Conservation (phyloP, 2,888 invertebrate species). For the Tachystola acroxantha region DNA sequence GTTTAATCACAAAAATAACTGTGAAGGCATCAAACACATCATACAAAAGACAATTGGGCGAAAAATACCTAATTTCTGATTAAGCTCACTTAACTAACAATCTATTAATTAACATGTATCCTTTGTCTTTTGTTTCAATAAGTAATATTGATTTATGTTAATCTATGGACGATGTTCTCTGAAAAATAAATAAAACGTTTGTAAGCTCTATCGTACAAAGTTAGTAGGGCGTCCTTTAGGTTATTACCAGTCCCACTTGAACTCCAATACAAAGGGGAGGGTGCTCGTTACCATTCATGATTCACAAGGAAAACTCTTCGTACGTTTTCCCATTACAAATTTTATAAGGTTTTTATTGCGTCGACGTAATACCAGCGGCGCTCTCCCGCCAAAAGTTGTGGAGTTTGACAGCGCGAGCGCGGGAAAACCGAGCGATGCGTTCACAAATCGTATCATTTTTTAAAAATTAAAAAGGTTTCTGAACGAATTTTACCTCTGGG, state of each 20-base stretch:
- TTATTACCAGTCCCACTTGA: constrained; percentile 18
- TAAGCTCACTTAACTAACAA: too few species aligned
- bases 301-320: constrained; percentile 69
- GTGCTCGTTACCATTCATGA: constrained; percentile 76
- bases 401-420: constrained; percentile 39
- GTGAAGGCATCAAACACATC: too few species aligned
- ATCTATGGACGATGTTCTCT: too few species aligned
- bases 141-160: too few species aligned
- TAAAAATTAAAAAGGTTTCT: constrained; percentile 19
- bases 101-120: too few species aligned
- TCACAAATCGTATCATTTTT: constrained; percentile 27
- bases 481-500: constrained; percentile 13
- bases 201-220: too few species aligned
- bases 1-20: too few species aligned
- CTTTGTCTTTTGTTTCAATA: too few species aligned
- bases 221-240: too few species aligned
- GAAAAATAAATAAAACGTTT: too few species aligned
- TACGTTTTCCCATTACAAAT: constrained; percentile 77
- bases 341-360: constrained; percentile 76
- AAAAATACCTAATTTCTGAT: too few species aligned
- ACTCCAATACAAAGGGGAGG: constrained; percentile 40
- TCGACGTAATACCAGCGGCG: constrained; percentile 16
- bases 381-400: constrained; percentile 48
- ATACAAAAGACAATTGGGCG: too few species aligned
- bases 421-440: constrained; percentile 28